These are phyloP conservation scores for Etheostoma perlongum DNA, from an alignment of 2,797 vertebrate genomes.

Conservation along the genomic window DNA sequence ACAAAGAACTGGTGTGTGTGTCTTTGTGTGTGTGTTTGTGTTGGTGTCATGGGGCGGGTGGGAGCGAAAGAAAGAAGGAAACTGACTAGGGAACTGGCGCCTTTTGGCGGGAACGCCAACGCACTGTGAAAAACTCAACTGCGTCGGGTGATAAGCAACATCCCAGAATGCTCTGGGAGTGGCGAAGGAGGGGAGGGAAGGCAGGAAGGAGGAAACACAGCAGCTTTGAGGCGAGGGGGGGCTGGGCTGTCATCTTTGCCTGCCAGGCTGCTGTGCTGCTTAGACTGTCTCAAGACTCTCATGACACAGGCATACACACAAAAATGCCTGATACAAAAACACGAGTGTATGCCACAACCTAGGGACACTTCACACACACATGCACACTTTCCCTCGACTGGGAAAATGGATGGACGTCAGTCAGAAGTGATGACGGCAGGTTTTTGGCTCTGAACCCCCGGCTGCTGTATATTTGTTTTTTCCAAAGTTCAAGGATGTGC, in stretches of 20 bases:
- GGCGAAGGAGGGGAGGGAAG: slow-evolving; percentile 31
- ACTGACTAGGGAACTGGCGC: slow-evolving; percentile 59
- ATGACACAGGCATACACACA: slow-evolving; percentile 11
- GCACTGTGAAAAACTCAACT: slow-evolving; percentile 72
- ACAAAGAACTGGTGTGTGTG: slow-evolving; percentile 50
- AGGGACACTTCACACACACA: not conserved
- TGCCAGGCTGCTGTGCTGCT: slow-evolving; percentile 47
- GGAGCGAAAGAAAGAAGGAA: slow-evolving; percentile 39
- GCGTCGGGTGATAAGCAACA: slow-evolving; percentile 77
- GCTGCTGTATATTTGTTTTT: too few relatives aligned
- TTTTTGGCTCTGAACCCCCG: slow-evolving; percentile 60
- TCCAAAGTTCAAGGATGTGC: too few relatives aligned
- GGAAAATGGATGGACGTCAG: too few relatives aligned
- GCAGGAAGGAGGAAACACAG: slow-evolving; percentile 39
- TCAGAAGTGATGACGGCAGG: slow-evolving; percentile 61
- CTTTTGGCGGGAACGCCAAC: slow-evolving; percentile 68
- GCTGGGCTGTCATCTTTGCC: slow-evolving; percentile 49
- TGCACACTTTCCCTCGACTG: slow-evolving; percentile 4
- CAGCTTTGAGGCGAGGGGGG: slow-evolving; percentile 23
- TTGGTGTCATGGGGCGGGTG: slow-evolving; percentile 13
- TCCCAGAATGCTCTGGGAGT: slow-evolving; percentile 76
- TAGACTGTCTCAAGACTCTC: slow-evolving; percentile 32
- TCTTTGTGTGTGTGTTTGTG: slow-evolving; percentile 15
- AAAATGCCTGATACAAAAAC: slow-evolving; percentile 16
- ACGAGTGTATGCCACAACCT: not conserved